Evolutionary conservation across 2,113 vertebrate genomes (phyloP), one percentile per base, ranked within the genome.

Genomic region (Nerophis lumbriciformis): DNA sequence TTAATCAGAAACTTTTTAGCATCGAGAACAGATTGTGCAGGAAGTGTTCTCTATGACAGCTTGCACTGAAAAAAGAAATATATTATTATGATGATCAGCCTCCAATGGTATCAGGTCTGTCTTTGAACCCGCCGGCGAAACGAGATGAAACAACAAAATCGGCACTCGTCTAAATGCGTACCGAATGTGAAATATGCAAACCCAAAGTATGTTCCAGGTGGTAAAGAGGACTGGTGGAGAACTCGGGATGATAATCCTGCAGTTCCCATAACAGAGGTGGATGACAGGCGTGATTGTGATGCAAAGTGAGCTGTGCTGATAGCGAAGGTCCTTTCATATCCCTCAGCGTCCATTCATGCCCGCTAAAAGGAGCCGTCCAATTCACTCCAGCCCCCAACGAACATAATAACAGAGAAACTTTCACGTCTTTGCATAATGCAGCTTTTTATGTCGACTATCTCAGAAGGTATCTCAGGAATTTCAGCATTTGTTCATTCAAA

Each of bases 261-360:
- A 1, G 48, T 64, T 71, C 71, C 75, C 79, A 76, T 44, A 78
- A 75, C 60, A 66, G 53, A 80, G 70, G 70, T 51, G 78, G 56
- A 0, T 69, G 78, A 83, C 74, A 60, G 53, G 68, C 0, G 21
- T 69, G 21, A 72, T 85, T 83, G 73, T 78, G 66, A 83, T 83
- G 81, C 81, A 83, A 83, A 85, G 72, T 9, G 48, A 51, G 65
- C 63, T 1, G 54, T 10, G 53, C 66, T 71, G 79, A 82, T 80
- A 69, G 61, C 59, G 58, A 69, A 59, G 57, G 59, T 75, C 61
- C 65, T 50, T 6, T 63, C 72, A 15, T 14, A 47, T 54, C 59
- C 59, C 66, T 48, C 53, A 37, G 76, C 48, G 76, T 61, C 74
- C 71, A 80, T 85, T 84, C 71, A 80, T 16, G 35, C 42, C 58